Base-by-base conservation (phyloP, 1,140 invertebrate species). In the Tetraneura akinire region DNA sequence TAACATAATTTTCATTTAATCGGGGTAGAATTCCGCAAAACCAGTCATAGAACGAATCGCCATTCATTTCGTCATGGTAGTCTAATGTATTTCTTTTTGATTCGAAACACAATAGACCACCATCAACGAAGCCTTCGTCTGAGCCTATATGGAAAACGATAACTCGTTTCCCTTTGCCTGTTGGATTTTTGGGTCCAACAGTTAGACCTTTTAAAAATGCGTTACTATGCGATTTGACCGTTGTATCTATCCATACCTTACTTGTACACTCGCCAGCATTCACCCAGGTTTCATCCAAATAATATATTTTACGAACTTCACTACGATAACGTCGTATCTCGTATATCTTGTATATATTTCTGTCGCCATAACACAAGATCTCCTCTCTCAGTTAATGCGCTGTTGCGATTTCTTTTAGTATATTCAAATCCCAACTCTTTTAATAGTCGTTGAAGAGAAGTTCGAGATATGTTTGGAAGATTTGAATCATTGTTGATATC, bases 281-380 rank as follows among this genome's bases (percentile, higher is more conserved):
- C n/a, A n/a, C n/a, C n/a, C n/a, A n/a, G n/a, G n/a, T n/a, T n/a
- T n/a, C n/a, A n/a, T n/a, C n/a, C n/a, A n/a, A n/a, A n/a, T n/a
- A n/a, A n/a, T n/a, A n/a, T n/a, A n/a, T n/a, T n/a, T n/a, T n/a
- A n/a, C n/a, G n/a, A n/a, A n/a, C n/a, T n/a, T n/a, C n/a, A n/a
- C n/a, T n/a, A n/a, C n/a, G n/a, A n/a, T n/a, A n/a, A n/a, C n/a
- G n/a, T n/a, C n/a, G n/a, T n/a, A n/a, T n/a, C n/a, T n/a, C n/a
- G n/a, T n/a, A n/a, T n/a, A n/a, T n/a, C n/a, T 37, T 37, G 3
- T 8, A 37, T 3, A 8, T 37, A 8, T 32, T 57, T 55, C n/a
- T 32, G 21, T 23, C 73, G 47, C 73, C 51, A 57, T 18, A 55
- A 1, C 23, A 76, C 51, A 37, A 57, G 18, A 76, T 76, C 53